Conservation (phyloP, 2,888 invertebrate species). For the Hedychridium roseum region DNA sequence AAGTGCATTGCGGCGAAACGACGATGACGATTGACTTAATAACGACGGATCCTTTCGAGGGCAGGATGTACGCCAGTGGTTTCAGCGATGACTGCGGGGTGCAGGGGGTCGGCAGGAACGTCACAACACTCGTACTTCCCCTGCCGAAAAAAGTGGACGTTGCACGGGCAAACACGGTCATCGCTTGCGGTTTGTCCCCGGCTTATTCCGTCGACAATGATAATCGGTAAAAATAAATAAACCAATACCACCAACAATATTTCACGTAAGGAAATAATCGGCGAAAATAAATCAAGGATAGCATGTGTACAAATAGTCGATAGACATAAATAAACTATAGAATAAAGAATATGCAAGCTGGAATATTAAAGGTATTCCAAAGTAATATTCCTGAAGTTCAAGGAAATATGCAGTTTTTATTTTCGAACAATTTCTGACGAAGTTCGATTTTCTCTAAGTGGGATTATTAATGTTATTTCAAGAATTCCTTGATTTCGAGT, state of each 20-base stretch:
- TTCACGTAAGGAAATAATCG: not conserved
- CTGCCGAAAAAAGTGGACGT: conserved; percentile 58
- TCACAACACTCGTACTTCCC: conserved; percentile 70
- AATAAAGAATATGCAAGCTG: too few species aligned
- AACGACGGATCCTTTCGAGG: conserved; percentile 67
- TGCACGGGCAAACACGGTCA: too few species aligned
- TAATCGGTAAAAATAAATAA: conserved; percentile 46
- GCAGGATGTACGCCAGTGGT: conserved; percentile 83
- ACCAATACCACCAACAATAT: not conserved
- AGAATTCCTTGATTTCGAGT: too few species aligned
- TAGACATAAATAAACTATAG: too few species aligned
- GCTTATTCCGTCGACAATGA: conserved; percentile 54
- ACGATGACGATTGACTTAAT: conserved; percentile 65
- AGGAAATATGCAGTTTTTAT: too few species aligned
- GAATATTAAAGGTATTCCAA: too few species aligned
- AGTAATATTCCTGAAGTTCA: too few species aligned
- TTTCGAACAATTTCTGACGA: too few species aligned
- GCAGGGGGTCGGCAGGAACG: conserved; percentile 66
- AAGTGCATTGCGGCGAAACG: conserved; percentile 79
- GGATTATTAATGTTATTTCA: too few species aligned
- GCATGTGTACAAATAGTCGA: not conserved
- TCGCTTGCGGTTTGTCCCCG: conserved; percentile 54
- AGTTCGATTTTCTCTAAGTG: too few species aligned
- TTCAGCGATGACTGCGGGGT: conserved; percentile 78
- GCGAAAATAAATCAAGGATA: not conserved